Evolutionary conservation across 2,797 vertebrate species (phyloP).

Genomic region (Echiichthys vipera): DNA sequence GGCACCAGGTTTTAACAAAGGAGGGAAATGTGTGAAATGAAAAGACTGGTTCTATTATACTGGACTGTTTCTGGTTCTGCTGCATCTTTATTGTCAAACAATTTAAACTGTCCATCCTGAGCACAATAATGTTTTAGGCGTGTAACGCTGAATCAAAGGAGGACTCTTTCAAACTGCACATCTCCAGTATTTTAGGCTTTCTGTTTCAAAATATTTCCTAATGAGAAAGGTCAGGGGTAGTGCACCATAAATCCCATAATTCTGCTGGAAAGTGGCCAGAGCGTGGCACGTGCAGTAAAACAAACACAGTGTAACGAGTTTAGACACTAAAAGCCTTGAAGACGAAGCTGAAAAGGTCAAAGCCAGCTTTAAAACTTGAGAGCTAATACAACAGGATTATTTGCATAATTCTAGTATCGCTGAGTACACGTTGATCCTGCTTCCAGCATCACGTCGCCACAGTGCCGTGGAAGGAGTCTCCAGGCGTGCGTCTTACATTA

Average conservation of each 20-base stretch:
- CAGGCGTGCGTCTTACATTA: not conserved
- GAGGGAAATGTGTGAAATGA: no score
- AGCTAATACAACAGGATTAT: slow-evolving; percentile 9
- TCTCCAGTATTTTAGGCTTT: not conserved
- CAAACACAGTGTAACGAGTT: slow-evolving; percentile 8
- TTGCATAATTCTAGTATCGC: slow-evolving; percentile 12
- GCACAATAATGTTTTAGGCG: not conserved
- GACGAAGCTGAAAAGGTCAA: slow-evolving; percentile 36
- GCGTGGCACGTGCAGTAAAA: not conserved
- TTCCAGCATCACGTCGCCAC: not conserved
- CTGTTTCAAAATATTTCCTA: not conserved
- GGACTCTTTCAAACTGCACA: not conserved
- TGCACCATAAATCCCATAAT: not conserved
- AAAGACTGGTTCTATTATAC: no score
- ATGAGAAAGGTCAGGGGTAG: slow-evolving; percentile 5
- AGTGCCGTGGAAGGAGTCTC: not conserved
- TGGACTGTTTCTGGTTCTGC: no score
- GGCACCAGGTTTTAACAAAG: no score
- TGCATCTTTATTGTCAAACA: not conserved
- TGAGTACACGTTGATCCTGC: slow-evolving; percentile 22
- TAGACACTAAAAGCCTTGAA: slow-evolving; percentile 9
- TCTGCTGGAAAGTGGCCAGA: not conserved
- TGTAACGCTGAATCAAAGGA: not conserved
- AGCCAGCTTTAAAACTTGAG: slow-evolving; percentile 26
- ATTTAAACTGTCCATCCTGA: not conserved